These are phyloP conservation scores for Enteromius viviparus DNA, from an alignment of 2,797 vertebrate genomes.

Conservation along the genomic window DNA sequence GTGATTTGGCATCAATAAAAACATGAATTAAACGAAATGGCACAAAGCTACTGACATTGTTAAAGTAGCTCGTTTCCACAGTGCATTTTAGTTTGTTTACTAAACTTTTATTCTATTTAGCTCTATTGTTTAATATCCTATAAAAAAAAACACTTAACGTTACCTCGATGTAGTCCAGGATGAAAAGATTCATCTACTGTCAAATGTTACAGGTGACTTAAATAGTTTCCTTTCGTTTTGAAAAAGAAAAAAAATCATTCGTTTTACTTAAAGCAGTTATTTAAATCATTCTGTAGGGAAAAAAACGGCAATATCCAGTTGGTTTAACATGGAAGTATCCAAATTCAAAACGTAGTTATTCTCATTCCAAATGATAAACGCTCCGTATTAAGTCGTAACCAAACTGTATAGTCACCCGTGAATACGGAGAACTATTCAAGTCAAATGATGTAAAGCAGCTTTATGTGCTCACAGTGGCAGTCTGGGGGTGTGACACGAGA, in stretches of 20 bases:
- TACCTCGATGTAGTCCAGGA: constrained; percentile 25
- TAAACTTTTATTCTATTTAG: background rate
- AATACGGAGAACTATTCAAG: background rate
- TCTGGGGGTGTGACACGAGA: constrained; percentile 26
- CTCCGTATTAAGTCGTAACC: background rate
- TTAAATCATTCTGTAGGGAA: background rate
- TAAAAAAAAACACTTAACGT: constrained; percentile 9
- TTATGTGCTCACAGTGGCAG: constrained; percentile 8
- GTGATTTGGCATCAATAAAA: background rate
- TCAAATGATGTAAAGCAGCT: constrained; percentile 14
- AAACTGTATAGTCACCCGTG: background rate
- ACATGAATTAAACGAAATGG: background rate
- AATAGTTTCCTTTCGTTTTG: constrained; percentile 9
- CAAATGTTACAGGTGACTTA: constrained; percentile 13
- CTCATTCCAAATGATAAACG: background rate
- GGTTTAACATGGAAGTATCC: background rate
- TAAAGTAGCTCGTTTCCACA: background rate
- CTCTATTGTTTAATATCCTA: background rate
- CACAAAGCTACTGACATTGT: background rate
- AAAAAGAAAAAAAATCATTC: background rate
- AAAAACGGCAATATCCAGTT: constrained; percentile 10
- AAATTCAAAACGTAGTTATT: background rate
- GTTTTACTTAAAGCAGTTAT: background rate
- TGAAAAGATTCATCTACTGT: background rate
- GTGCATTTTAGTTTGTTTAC: background rate